phyloP scores from a whole-genome alignment of 2,888 invertebrate species.

The Teleiodes luculella region DNA sequence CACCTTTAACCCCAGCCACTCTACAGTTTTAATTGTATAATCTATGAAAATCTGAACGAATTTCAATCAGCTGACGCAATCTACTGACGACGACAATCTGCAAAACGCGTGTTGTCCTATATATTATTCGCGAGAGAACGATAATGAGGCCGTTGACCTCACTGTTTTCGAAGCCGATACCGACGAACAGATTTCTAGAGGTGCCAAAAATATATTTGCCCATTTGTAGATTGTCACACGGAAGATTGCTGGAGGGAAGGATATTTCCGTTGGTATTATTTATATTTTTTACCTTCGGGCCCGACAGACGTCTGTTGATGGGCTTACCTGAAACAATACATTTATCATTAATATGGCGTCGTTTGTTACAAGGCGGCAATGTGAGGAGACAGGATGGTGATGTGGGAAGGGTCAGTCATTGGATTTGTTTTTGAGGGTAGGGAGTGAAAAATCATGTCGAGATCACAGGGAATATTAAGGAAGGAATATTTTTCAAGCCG shows the following conservation, averaged over 20 bases:
- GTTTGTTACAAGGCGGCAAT: background rate
- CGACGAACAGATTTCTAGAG: conserved; percentile 32
- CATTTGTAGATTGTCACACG: conserved; percentile 37
- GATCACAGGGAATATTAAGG: background rate
- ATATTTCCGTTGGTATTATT: conserved; percentile 26
- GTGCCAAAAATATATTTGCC: conserved; percentile 36
- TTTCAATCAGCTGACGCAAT: conserved; percentile 39
- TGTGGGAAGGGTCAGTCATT: background rate
- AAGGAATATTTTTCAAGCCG: conserved; percentile 11
- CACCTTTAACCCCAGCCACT: conserved; percentile 40
- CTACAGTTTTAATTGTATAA: conserved; percentile 14
- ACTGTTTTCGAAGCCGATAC: conserved; percentile 46
- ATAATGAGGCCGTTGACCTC: conserved; percentile 68
- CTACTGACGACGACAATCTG: conserved; percentile 46
- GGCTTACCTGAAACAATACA: conserved; percentile 42
- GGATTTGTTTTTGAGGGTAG: background rate
- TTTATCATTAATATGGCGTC: conserved; percentile 13
- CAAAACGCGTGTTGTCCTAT: conserved; percentile 60
- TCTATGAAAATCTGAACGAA: conserved; percentile 21
- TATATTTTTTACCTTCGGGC: conserved; percentile 19
- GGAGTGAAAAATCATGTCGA: background rate
- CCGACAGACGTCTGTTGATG: conserved; percentile 11
- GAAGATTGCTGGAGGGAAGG: conserved; percentile 30
- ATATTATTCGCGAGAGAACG: conserved; percentile 65
- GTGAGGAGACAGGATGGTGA: background rate